Conservation (phyloP, 2,113 vertebrate species). For the Oryzias celebensis region DNA sequence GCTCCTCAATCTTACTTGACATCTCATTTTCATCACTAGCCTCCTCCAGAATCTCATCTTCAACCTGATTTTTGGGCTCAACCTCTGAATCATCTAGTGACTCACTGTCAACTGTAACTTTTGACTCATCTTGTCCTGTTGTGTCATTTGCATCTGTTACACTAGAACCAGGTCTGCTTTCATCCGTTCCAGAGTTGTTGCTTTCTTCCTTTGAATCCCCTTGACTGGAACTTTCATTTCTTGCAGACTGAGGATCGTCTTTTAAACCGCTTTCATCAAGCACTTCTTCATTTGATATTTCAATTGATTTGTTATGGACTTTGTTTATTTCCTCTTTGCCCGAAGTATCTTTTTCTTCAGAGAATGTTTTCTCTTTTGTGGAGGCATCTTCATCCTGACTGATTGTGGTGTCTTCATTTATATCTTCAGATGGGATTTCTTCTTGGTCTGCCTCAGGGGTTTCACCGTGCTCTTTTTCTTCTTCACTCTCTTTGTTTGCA, state of each 20-base stretch:
- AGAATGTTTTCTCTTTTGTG: constrained; percentile 22
- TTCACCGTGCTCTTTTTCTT: constrained; percentile 17
- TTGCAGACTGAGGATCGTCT: background rate
- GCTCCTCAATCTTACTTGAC: constrained; percentile 8
- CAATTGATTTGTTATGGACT: background rate
- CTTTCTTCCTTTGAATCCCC: constrained; percentile 33
- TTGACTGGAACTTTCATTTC: constrained; percentile 21
- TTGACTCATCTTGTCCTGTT: constrained; percentile 18
- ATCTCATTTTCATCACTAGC: constrained; percentile 17
- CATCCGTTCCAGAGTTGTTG: constrained; percentile 14
- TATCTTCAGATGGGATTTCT: background rate
- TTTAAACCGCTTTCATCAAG: background rate
- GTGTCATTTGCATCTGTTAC: background rate
- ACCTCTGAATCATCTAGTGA: constrained; percentile 7
- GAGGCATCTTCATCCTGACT: constrained; percentile 1
- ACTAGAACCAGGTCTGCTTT: constrained; percentile 1
- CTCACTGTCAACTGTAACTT: constrained; percentile 13
- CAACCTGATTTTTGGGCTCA: constrained; percentile 1
- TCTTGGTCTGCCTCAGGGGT: constrained; percentile 13
- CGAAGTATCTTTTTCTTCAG: constrained; percentile 4
- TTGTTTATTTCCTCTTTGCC: background rate
- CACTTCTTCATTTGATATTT: constrained; percentile 5
- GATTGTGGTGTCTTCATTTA: background rate
- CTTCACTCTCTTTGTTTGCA: constrained; percentile 24
- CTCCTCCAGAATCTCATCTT: constrained; percentile 2